Base-by-base conservation (phyloP, 2,888 invertebrate species). In the Leptothorax acervorum region DNA sequence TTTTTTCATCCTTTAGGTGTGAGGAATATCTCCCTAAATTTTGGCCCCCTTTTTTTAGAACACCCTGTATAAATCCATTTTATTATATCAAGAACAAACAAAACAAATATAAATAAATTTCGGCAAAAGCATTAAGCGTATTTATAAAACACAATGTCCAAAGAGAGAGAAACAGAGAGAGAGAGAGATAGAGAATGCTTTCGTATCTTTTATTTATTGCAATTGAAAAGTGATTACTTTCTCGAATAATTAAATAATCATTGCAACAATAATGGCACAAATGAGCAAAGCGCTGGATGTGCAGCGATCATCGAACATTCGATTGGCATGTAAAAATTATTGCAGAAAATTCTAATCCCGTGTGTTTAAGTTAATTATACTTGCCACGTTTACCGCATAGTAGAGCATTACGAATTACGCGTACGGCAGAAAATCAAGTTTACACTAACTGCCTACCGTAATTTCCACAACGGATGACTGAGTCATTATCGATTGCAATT, bases 401-500 rank as follows among this genome's bases (percentile, higher is more conserved):
- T 48, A n/a, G 28, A 70, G 18, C 28, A 78, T 42, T 42, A 53
- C 42, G 23, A 70, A 55, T 70, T 70, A 55, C 12, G 28, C 35
- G 23, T 63, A 39, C 3, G 11, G 23, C 23, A 60, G 74, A 73
- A 51, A 81, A 81, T 73, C 39, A n/a, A 60, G 60, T 81, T 81
- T 81, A 60, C 31, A 68, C 48, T 68, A 31, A 68, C 74, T 39
- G 18, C 45, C 48, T 28, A 48, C 4, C 28, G 28, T 73, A 71
- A 81, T 48, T 74, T 39, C 48, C 60, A 60, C 39, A 79, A 48
- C 28, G 31, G 23, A 73, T 23, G 57, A 60, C 60, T 39, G 60
- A 48, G 28, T 74, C 48, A 81, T 60, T 73, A 73, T 74, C 60
- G 60, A 60, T 35, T 28, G 63, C 39, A 42, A 81, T 73, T 73